These are phyloP conservation scores for Dolichallabes microphthalmus DNA, from an alignment of 2,113 vertebrate species.

Conservation along the genomic window DNA sequence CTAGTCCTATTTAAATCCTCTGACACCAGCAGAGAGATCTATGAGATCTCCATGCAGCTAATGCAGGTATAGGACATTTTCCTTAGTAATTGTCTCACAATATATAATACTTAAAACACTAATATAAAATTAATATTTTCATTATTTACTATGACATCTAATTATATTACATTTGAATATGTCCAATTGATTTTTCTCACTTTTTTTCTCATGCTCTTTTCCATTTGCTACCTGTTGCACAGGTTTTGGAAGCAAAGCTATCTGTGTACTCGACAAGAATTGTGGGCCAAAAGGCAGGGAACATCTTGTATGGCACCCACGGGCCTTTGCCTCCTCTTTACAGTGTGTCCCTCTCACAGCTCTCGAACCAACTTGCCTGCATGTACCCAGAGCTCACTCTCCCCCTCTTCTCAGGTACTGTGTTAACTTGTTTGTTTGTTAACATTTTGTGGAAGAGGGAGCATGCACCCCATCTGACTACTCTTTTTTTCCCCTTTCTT, in stretches of 20 bases:
- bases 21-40: constrained; percentile 95
- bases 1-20: constrained; percentile 97
- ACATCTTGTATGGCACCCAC: constrained; percentile 91
- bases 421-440: constrained; percentile 15
- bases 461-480: not conserved
- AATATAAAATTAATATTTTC: not conserved
- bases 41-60: constrained; percentile 98
- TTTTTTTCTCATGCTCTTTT: not conserved
- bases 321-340: constrained; percentile 91
- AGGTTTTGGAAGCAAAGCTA: constrained; percentile 94
- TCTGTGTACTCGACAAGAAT: constrained; percentile 94
- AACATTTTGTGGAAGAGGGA: constrained; percentile 5
- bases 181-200: not conserved
- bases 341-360: constrained; percentile 87
- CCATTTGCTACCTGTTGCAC: constrained; percentile 18
- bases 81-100: not conserved
- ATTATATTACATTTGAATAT: too few species aligned
- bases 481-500: constrained; percentile 12
- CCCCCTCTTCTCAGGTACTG: constrained; percentile 94
- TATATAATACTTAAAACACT: constrained; percentile 31
- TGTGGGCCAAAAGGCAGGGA: constrained; percentile 89
- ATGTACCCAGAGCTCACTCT: constrained; percentile 98
- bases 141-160: not conserved
- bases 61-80: constrained; percentile 83
- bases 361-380: constrained; percentile 91